Conservation (phyloP, 2,797 vertebrate species). For the Zenarchopterus dispar region DNA sequence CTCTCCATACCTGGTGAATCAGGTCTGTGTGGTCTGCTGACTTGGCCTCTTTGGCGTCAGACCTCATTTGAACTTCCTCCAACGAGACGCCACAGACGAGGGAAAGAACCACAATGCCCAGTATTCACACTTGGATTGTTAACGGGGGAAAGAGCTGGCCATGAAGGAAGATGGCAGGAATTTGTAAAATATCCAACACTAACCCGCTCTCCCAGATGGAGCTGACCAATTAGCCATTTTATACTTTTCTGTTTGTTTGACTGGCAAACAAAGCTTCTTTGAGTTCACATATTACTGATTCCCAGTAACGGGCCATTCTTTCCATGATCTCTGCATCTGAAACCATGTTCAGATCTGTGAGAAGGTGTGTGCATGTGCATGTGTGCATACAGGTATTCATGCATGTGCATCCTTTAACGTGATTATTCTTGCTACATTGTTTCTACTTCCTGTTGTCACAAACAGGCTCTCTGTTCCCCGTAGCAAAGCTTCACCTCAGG, state of each 20-base stretch:
- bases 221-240: slow-evolving; percentile 33
- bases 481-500: slow-evolving; percentile 72
- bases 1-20: slow-evolving; percentile 63
- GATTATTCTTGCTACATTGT: slow-evolving; percentile 57
- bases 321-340: slow-evolving; percentile 27
- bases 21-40: slow-evolving; percentile 76
- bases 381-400: slow-evolving; percentile 58
- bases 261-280: slow-evolving; percentile 15
- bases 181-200: slow-evolving; percentile 60
- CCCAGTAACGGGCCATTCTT: slow-evolving; percentile 24
- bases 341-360: slow-evolving; percentile 44
- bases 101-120: slow-evolving; percentile 74
- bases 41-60: slow-evolving; percentile 72
- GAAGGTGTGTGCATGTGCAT: slow-evolving; percentile 11
- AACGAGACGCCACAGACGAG: slow-evolving; percentile 69
- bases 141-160: slow-evolving; percentile 65
- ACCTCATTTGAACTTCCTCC: slow-evolving; percentile 67
- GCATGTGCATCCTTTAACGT: slow-evolving; percentile 67
- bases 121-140: slow-evolving; percentile 75
- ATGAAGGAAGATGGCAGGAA: slow-evolving; percentile 43
- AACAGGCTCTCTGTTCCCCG: slow-evolving; percentile 67
- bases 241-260: slow-evolving; percentile 36
- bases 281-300: slow-evolving; percentile 17
- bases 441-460: slow-evolving; percentile 74
- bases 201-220: slow-evolving; percentile 53